A percentile compares a stretch with the other conserved stretches of the same genome.
These are phyloP conservation scores for Cheilosia scutellata DNA, from an alignment of 2,888 invertebrate species.

Conservation along the genomic window DNA sequence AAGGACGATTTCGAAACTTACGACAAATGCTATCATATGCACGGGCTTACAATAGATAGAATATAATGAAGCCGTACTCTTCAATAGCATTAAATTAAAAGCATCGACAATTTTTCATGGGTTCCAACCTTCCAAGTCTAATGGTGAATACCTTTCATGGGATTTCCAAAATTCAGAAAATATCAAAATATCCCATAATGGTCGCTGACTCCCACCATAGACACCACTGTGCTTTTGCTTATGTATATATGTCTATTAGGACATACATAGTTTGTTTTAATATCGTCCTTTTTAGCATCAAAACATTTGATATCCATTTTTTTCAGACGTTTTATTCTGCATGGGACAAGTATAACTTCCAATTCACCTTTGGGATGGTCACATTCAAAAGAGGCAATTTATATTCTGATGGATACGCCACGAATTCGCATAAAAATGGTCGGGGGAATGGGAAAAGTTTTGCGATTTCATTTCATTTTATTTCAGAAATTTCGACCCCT, in stretches of 20 bases:
- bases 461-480: slow-evolving; percentile 68
- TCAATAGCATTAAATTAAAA: too few species aligned
- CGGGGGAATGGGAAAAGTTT: slow-evolving; percentile 70
- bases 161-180: too few species aligned
- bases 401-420: slow-evolving; percentile 80
- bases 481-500: slow-evolving; percentile 41
- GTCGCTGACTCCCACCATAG: background rate
- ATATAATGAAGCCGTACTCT: too few species aligned
- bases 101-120: too few species aligned
- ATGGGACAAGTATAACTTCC: slow-evolving; percentile 48
- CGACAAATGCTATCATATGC: too few species aligned
- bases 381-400: slow-evolving; percentile 81
- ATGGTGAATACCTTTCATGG: too few species aligned
- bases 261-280: slow-evolving; percentile 43
- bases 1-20: too few species aligned
- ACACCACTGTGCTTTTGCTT: slow-evolving; percentile 36
- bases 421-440: slow-evolving; percentile 70
- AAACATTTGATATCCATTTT: slow-evolving; percentile 38
- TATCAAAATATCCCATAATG: too few species aligned
- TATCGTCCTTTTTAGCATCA: slow-evolving; percentile 47
- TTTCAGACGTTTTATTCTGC: background rate
- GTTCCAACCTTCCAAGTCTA: too few species aligned
- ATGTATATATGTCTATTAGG: slow-evolving; percentile 4
- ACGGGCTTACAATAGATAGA: too few species aligned
- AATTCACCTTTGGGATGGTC: slow-evolving; percentile 60